Base-by-base conservation (phyloP, 2,797 vertebrate genomes). In the Sebastes baramenuke region DNA sequence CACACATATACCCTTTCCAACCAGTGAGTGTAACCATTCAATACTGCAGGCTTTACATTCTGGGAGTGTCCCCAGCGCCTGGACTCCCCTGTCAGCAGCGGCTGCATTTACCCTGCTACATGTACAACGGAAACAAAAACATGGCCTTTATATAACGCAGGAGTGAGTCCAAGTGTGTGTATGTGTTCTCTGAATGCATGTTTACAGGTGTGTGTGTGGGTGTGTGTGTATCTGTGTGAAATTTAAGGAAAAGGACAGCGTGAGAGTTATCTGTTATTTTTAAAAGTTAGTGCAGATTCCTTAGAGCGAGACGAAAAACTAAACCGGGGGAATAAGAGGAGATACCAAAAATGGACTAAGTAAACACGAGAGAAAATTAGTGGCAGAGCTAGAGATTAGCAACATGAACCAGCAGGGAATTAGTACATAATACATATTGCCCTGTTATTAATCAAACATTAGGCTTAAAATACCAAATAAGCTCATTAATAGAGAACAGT, bases 41-140 rank as follows among this genome's bases (percentile, higher is more conserved):
- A 68, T 52, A 81, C 81, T 83, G 80, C 85, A 91, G 82, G 73
- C 86, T 89, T 91, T 85, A 90, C 86, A 92, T 91, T 89, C 87
- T 89, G 75, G 65, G 87, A 87, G 80, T 67, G 88, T 88, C 83
- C 92, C 79, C 83, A 70, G 60, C 9, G 16, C 74, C 69, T 56
- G 58, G 62, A 87, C 78, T 81, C 72, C 77, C 72, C 81, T 59
- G 81, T 92, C 89, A 91, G 91, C 87, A 85, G 85, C 3, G 59
- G 79, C 82, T 89, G 82, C 84, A 86, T 91, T 90, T 86, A 87
- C 79, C 81, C 81, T 70, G 56, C 84, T 88, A 89, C 85, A 88
- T 93, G 92, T 92, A 92, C 91, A 93, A 92, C 75, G 83, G 90
- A 92, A 94, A 94, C 90, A 92, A 93, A 92, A 91, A 90, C 88